A percentile compares a stretch with the other conserved stretches of the same genome.
Evolutionary conservation across 1,140 invertebrate species (phyloP).

Genomic region (Aphidius ervi): DNA sequence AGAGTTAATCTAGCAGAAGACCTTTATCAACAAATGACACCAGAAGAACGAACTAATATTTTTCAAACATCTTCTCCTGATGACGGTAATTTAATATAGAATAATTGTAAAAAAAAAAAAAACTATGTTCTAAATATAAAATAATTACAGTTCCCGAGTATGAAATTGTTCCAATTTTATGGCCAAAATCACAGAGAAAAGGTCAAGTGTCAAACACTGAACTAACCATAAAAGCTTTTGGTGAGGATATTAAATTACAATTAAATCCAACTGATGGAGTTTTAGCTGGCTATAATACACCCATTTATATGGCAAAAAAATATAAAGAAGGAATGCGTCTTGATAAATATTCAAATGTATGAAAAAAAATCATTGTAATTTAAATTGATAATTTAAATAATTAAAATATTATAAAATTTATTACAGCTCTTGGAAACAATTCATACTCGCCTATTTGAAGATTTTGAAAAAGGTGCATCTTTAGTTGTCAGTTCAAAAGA

Average conservation of each 20-base stretch:
- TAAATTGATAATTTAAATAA: too few relatives aligned
- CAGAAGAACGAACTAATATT: neutral
- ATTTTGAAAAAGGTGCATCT: neutral
- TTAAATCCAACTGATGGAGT: slow-evolving; percentile 17
- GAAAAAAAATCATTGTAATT: too few relatives aligned
- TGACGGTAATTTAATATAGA: neutral
- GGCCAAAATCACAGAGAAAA: slow-evolving; percentile 13
- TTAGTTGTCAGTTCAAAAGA: neutral
- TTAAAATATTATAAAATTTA: too few relatives aligned
- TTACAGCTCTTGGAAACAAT: too few relatives aligned
- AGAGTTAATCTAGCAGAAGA: too few relatives aligned
- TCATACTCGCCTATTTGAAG: neutral
- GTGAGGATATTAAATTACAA: slow-evolving; percentile 14
- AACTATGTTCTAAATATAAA: neutral
- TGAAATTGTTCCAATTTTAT: slow-evolving; percentile 14
- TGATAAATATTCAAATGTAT: too few relatives aligned
- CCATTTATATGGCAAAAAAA: slow-evolving; percentile 4
- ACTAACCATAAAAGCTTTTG: slow-evolving; percentile 16
- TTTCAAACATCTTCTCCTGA: neutral
- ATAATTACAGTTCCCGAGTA: slow-evolving; percentile 18
- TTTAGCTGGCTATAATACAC: slow-evolving; percentile 14
- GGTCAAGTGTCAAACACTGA: neutral
- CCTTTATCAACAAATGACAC: neutral
- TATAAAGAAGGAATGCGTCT: too few relatives aligned
- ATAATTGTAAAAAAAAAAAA: neutral